Conservation (phyloP, 2,888 invertebrate species). For the Meganola albula region DNA sequence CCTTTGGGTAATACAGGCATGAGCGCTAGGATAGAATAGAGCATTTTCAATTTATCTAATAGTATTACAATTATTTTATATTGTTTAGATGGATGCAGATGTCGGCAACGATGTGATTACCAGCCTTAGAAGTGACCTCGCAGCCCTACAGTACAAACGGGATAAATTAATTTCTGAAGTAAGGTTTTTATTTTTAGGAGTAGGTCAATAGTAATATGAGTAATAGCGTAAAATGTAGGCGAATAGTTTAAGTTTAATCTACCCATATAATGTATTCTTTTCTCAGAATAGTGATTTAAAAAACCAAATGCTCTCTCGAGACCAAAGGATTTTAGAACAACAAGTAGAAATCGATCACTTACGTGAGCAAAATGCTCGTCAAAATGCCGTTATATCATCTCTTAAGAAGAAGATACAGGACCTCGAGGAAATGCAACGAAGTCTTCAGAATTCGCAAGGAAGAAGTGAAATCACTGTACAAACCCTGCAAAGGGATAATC, state of each 20-base stretch:
- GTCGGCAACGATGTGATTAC: conserved; percentile 83
- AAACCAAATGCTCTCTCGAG: conserved; percentile 82
- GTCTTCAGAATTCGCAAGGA: conserved; percentile 78
- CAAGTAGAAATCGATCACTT: conserved; percentile 88
- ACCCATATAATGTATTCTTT: conserved; percentile 4
- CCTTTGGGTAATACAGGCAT: too few relatives aligned
- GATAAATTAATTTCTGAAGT: conserved; percentile 88
- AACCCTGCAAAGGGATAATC: conserved; percentile 85
- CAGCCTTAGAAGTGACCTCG: conserved; percentile 88
- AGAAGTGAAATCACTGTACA: conserved; percentile 84
- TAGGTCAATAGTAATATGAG: too few relatives aligned
- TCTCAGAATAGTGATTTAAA: conserved; percentile 83
- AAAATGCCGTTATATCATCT: conserved; percentile 87
- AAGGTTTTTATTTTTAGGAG: too few relatives aligned
- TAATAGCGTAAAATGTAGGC: too few relatives aligned
- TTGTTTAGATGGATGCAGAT: conserved; percentile 76
- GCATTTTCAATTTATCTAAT: too few relatives aligned
- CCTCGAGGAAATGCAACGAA: conserved; percentile 86
- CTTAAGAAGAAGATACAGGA: conserved; percentile 88
- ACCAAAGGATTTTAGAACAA: conserved; percentile 84
- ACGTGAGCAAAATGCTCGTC: conserved; percentile 88
- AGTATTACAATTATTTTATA: too few relatives aligned
- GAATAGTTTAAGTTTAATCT: too few relatives aligned
- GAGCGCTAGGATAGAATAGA: not conserved
- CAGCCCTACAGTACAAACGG: conserved; percentile 89